Evolutionary conservation across 2,888 invertebrate species (phyloP).

Genomic region (Erebia epiphron): DNA sequence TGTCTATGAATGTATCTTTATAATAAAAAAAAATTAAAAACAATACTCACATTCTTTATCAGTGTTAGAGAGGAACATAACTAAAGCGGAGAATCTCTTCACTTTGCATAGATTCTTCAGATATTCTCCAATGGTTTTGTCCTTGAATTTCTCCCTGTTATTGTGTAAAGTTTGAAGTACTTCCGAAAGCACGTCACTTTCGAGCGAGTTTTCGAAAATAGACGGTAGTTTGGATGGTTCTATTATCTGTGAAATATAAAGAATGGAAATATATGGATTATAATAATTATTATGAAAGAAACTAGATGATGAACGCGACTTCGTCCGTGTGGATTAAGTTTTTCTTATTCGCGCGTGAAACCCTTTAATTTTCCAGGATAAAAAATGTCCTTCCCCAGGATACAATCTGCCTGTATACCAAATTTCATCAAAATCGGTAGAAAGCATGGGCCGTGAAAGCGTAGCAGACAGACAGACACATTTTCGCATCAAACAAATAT

Average conservation of each 20-base stretch:
- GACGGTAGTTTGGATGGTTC: conserved; percentile 80
- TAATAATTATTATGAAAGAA: neutral
- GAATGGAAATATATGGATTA: no score
- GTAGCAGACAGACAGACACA: no score
- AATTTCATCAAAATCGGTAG: no score
- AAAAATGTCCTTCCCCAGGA: no score
- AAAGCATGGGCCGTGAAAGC: no score
- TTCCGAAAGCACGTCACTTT: conserved; percentile 84
- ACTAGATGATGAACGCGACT: no score
- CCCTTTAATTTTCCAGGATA: no score
- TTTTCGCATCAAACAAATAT: no score
- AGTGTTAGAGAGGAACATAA: conserved; percentile 83
- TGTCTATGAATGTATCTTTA: neutral
- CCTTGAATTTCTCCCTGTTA: conserved; percentile 64
- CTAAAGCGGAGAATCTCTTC: conserved; percentile 85
- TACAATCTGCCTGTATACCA: no score
- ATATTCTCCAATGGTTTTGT: conserved; percentile 73
- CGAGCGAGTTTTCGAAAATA: conserved; percentile 87
- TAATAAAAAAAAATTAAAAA: neutral
- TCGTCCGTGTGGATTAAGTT: no score
- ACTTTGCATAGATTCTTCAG: conserved; percentile 80
- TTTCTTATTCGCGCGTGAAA: no score
- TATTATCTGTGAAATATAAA: conserved; percentile 72
- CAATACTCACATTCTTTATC: conserved; percentile 83
- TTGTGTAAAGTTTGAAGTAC: conserved; percentile 75